Evolutionary conservation across 2,797 vertebrate genomes (phyloP).

Genomic region (Scarus forsteni): DNA sequence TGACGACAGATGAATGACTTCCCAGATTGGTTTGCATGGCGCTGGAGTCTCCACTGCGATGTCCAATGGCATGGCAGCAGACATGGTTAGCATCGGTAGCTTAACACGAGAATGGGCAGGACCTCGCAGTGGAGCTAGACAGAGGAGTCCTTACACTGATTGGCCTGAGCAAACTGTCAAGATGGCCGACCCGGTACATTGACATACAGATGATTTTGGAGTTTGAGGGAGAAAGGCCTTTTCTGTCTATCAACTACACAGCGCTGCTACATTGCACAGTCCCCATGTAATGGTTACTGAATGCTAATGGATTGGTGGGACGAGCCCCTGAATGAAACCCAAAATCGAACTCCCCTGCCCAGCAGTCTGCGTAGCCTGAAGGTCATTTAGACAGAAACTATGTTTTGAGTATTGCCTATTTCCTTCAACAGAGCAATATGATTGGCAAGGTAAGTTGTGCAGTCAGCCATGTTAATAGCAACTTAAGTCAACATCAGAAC

Average conservation of each 20-base stretch:
- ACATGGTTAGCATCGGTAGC: slow-evolving; percentile 68
- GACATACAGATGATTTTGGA: slow-evolving; percentile 15
- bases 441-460: slow-evolving; percentile 73
- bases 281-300: slow-evolving; percentile 64
- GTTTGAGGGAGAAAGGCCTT: slow-evolving; percentile 62
- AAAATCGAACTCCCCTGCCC: slow-evolving; percentile 47
- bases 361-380: slow-evolving; percentile 53
- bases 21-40: slow-evolving; percentile 80
- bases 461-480: slow-evolving; percentile 32
- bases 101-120: slow-evolving; percentile 80
- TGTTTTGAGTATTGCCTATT: slow-evolving; percentile 59
- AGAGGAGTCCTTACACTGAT: slow-evolving; percentile 73
- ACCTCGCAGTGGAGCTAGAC: slow-evolving; percentile 84
- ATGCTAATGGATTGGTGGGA: slow-evolving; percentile 70
- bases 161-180: slow-evolving; percentile 45
- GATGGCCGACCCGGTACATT: slow-evolving; percentile 28
- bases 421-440: slow-evolving; percentile 67
- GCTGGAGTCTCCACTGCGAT: slow-evolving; percentile 83
- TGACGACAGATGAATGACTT: slow-evolving; percentile 64
- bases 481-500: not conserved
- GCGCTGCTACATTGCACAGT: slow-evolving; percentile 78
- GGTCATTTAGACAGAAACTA: slow-evolving; percentile 47
- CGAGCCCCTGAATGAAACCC: slow-evolving; percentile 69
- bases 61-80: slow-evolving; percentile 80
- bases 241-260: slow-evolving; percentile 77